Evolutionary conservation across 53 echinoderm and acorn worm genomes (phyloP).

Genomic region (Holothuria scabra): DNA sequence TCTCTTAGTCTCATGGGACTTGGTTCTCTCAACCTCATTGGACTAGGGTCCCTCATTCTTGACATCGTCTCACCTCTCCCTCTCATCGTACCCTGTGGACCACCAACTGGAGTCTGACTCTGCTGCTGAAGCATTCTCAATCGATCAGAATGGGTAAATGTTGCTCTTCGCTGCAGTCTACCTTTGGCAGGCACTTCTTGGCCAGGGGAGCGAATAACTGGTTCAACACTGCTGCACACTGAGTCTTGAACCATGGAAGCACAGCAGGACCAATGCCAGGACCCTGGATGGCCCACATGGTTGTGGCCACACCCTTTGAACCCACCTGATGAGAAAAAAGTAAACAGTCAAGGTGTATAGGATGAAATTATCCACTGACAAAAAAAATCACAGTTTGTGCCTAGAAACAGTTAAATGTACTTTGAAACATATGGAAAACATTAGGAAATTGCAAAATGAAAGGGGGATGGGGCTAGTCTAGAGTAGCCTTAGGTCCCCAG

Average conservation of each 20-base stretch:
- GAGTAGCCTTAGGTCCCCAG: too few species aligned
- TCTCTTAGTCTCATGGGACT: conserved; percentile 32
- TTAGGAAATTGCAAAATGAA: too few species aligned
- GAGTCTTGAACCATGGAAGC: conserved; percentile 64
- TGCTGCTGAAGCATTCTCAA: conserved; percentile 38
- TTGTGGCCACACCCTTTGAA: conserved; percentile 97
- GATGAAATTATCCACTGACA: too few species aligned
- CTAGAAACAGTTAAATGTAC: too few species aligned
- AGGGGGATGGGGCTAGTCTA: too few species aligned
- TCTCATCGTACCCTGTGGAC: background rate
- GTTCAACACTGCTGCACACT: conserved; percentile 45
- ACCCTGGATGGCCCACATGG: conserved; percentile 90
- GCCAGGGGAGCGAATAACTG: conserved; percentile 14
- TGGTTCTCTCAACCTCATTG: conserved; percentile 18
- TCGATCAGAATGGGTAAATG: conserved; percentile 7
- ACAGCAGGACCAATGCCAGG: conserved; percentile 97
- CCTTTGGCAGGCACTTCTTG: conserved; percentile 10
- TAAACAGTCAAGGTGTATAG: background rate
- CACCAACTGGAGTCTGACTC: background rate
- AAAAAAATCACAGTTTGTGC: too few species aligned
- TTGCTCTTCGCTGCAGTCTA: conserved; percentile 18
- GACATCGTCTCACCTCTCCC: background rate
- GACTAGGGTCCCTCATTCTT: conserved; percentile 31
- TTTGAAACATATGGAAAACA: too few species aligned
- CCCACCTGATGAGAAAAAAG: conserved; percentile 65